Conservation (phyloP, 2,888 invertebrate species). For the Catocala nupta region DNA sequence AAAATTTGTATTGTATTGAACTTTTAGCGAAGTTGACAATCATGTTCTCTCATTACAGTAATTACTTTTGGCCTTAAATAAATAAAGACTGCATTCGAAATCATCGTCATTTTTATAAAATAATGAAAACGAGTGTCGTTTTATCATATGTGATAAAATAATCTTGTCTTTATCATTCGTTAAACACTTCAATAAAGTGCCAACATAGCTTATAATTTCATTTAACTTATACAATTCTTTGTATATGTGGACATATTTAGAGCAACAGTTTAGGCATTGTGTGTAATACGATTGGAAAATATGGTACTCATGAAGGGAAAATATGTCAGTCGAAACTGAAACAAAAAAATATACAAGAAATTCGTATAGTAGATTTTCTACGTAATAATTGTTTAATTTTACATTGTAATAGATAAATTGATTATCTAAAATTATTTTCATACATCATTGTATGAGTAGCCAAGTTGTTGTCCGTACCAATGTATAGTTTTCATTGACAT, state of each 20-base stretch:
- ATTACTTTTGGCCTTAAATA: slow-evolving; percentile 60
- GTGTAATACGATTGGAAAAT: no score
- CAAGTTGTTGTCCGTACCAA: slow-evolving; percentile 21
- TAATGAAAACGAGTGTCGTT: slow-evolving; percentile 4
- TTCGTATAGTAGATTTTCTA: no score
- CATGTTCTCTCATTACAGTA: neutral
- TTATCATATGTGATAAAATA: slow-evolving; percentile 20
- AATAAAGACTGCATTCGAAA: slow-evolving; percentile 53
- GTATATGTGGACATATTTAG: no score
- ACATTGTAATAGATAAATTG: no score
- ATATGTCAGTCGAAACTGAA: no score
- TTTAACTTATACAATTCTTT: slow-evolving; percentile 50
- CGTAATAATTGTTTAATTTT: neutral
- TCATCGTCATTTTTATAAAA: slow-evolving; percentile 26
- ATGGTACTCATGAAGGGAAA: no score
- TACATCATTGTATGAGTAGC: neutral
- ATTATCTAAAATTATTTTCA: no score
- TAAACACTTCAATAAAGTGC: slow-evolving; percentile 38
- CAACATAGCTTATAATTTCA: slow-evolving; percentile 60
- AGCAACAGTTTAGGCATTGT: no score
- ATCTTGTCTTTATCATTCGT: slow-evolving; percentile 8
- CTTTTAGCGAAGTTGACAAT: slow-evolving; percentile 20
- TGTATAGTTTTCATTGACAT: slow-evolving; percentile 24
- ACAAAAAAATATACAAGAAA: no score
- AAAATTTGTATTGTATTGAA: neutral